Conservation (phyloP, 2,888 invertebrate species). For the Zaprionus bogoriensis region DNA sequence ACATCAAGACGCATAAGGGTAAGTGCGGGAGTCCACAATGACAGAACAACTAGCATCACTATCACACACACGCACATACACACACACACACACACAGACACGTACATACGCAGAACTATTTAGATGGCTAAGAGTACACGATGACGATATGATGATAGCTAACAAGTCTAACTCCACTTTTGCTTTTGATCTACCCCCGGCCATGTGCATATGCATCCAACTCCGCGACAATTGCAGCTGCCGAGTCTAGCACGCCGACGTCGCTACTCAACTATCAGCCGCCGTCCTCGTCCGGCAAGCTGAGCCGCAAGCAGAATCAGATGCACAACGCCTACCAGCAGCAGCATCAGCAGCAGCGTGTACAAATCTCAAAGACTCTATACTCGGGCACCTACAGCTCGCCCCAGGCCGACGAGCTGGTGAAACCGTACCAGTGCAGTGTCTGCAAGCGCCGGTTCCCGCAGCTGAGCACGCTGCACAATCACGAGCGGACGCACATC, state of each 20-base stretch:
- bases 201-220: conserved; percentile 7
- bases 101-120: not conserved
- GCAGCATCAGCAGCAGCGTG: conserved; percentile 69
- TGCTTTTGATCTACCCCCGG: conserved; percentile 8
- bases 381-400: conserved; percentile 80
- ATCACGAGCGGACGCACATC: conserved; percentile 80
- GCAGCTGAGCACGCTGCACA: conserved; percentile 79
- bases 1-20: conserved; percentile 81
- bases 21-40: conserved; percentile 43
- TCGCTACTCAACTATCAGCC: conserved; percentile 79
- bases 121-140: not conserved
- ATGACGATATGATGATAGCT: not conserved
- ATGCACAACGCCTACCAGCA: conserved; percentile 73
- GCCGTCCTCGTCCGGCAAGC: conserved; percentile 55
- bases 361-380: conserved; percentile 80
- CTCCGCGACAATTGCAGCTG: conserved; percentile 45
- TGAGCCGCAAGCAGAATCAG: conserved; percentile 65
- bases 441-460: conserved; percentile 80
- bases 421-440: conserved; percentile 80
- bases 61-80: conserved; percentile 1
- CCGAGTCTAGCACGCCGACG: conserved; percentile 78
- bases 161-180: conserved; percentile 25
- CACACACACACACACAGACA: not conserved
- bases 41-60: too few species aligned
- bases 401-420: conserved; percentile 80